Base-by-base conservation (phyloP, 2,797 vertebrate species). In the Onychomys leucogaster region DNA sequence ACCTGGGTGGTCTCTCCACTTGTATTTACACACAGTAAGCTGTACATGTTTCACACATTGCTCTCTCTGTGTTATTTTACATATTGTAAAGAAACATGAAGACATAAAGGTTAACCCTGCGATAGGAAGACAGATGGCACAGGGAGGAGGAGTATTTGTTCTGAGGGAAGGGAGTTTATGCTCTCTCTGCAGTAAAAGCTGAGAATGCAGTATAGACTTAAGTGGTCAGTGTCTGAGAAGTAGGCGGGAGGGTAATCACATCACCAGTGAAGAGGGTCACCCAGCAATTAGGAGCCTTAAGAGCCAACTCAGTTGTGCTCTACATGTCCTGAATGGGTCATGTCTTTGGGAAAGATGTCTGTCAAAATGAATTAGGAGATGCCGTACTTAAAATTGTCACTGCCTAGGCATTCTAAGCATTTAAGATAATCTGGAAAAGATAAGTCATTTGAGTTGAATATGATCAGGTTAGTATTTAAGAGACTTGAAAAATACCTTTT, bases 291-390 rank as follows among this genome's bases (percentile, higher is more conserved):
- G n/a, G 85, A 94, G 75, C 11, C 69, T 63, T 85, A 27, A 16
- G 21, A 17, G 29, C 37, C 67, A 55, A 10, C 59, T 49, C 82
- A 34, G 27, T 41, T 75, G 7, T 84, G 32, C 78, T 80, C 43
- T 59, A 46, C 59, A 23, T 81, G 37, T n/a, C 46, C 27, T 84
- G 91, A 86, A 49, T 76, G 59, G 85, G n/a, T 75, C 23, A 11
- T 75, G 5, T 19, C 37, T 76, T 81, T 94, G 59, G 55, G 52
- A 49, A 76, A 86, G 55, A 57, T 21, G 4, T 41, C 55, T 89
- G 10, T 91, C 41, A 73, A 86, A 95, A 83, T 82, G 43, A 89
- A 85, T 89, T 91, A 52, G n/a, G 82, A 94, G 16, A 37, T 37
- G 61, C 55, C 46, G 37, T 88, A 12, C 87, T 86, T 75, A 61